phyloP scores from a whole-genome alignment of 2,797 vertebrate species.

The Danio choprae region DNA sequence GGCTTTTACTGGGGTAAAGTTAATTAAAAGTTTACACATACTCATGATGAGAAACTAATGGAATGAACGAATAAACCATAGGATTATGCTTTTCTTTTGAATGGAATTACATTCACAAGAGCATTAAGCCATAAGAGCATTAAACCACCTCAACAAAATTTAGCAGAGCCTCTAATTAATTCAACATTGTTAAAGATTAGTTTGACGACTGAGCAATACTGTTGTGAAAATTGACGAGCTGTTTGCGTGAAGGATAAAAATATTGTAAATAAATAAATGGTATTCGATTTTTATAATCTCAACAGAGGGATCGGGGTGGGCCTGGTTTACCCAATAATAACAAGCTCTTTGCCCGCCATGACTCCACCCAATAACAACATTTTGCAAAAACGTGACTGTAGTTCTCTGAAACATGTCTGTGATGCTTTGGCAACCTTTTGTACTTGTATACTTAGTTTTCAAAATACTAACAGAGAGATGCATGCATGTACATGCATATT shows the following conservation, averaged over 20 bases:
- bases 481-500: no score
- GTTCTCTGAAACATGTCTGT: no score
- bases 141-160: slow-evolving; percentile 17
- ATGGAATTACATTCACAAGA: slow-evolving; percentile 39
- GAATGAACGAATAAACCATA: slow-evolving; percentile 24
- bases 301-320: no score
- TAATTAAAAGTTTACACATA: slow-evolving; percentile 34
- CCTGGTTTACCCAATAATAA: no score
- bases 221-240: background rate
- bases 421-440: no score
- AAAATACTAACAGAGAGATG: no score
- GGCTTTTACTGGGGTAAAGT: slow-evolving; percentile 13
- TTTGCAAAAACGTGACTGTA: no score
- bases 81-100: slow-evolving; percentile 27
- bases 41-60: slow-evolving; percentile 24
- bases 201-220: background rate
- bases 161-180: slow-evolving; percentile 26
- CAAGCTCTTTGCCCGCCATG: no score
- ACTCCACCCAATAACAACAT: no score
- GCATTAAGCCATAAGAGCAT: slow-evolving; percentile 37
- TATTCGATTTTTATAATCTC: background rate
- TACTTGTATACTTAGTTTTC: no score
- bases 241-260: background rate
- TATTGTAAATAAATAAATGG: background rate
- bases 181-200: slow-evolving; percentile 9